A percentile compares a stretch with the other conserved stretches of the same genome.
phyloP scores from a whole-genome alignment of 2,888 invertebrate species.

The Drosophila anceps region DNA sequence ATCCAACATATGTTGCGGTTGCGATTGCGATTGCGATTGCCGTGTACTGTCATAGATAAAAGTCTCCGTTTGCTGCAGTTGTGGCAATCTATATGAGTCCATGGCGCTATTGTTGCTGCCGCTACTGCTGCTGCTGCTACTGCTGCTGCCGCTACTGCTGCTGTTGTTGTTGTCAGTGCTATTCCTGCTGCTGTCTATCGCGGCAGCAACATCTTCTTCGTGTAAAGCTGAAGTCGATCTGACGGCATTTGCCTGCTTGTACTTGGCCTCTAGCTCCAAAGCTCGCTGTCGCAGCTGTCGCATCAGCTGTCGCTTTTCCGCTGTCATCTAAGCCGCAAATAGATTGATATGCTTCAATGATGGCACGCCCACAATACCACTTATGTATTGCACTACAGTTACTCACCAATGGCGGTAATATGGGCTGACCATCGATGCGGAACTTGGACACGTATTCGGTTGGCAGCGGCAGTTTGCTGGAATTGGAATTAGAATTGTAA shows the following conservation, averaged over 20 bases:
- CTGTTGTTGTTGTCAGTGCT: background rate
- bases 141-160: background rate
- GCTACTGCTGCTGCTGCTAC: slow-evolving; percentile 3
- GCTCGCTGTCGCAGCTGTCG: slow-evolving; percentile 75
- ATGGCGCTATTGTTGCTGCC: slow-evolving; percentile 21
- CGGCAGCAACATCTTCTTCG: background rate
- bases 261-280: slow-evolving; percentile 67
- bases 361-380: slow-evolving; percentile 37
- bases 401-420: slow-evolving; percentile 84
- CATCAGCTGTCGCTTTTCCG: slow-evolving; percentile 78
- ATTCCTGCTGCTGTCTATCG: slow-evolving; percentile 1
- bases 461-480: background rate
- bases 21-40: no score
- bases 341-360: slow-evolving; percentile 44
- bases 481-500: background rate
- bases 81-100: slow-evolving; percentile 50
- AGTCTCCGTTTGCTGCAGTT: slow-evolving; percentile 79
- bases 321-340: no score
- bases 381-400: no score
- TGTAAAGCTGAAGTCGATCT: slow-evolving; percentile 11
- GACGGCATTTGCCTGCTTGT: slow-evolving; percentile 32
- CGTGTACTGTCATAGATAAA: slow-evolving; percentile 81
- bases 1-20: background rate
- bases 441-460: slow-evolving; percentile 65
- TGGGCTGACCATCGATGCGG: slow-evolving; percentile 84